A percentile compares a stretch with the other conserved stretches of the same genome.
phyloP scores from a whole-genome alignment of 2,888 invertebrate genomes.

The Yponomeuta evonymella region DNA sequence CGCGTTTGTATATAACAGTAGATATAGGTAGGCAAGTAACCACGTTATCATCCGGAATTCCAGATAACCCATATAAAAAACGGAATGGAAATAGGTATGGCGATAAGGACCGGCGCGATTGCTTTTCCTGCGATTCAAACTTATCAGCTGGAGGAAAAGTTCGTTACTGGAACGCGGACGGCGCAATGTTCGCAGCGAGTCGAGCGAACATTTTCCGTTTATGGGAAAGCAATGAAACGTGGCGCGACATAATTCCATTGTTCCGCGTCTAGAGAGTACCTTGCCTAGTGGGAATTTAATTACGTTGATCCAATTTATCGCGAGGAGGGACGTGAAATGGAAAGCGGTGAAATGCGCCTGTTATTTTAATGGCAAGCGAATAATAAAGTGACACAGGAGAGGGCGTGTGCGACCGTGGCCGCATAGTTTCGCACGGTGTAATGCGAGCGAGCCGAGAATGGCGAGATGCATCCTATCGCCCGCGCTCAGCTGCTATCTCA shows the following conservation, averaged over 20 bases:
- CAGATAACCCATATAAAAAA: slow-evolving; percentile 68
- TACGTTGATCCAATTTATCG: slow-evolving; percentile 6
- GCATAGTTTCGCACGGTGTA: slow-evolving; percentile 62
- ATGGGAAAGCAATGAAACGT: slow-evolving; percentile 12
- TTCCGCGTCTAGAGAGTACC: slow-evolving; percentile 8
- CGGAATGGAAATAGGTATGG: slow-evolving; percentile 45
- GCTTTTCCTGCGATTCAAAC: slow-evolving; percentile 47
- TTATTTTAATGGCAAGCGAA: background rate
- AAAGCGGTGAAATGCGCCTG: slow-evolving; percentile 5
- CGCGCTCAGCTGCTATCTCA: slow-evolving; percentile 11
- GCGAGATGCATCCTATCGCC: slow-evolving; percentile 16
- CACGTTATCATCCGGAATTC: slow-evolving; percentile 62
- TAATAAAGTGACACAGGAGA: slow-evolving; percentile 3
- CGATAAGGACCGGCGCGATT: slow-evolving; percentile 56
- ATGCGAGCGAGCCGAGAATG: slow-evolving; percentile 32
- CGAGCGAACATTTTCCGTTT: slow-evolving; percentile 1
- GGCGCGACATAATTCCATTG: slow-evolving; percentile 13
- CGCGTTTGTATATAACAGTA: too few relatives aligned
- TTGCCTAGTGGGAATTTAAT: slow-evolving; percentile 7
- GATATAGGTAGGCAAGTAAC: background rate
- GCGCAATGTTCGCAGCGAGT: background rate
- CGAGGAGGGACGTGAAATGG: background rate
- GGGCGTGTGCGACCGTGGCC: slow-evolving; percentile 23
- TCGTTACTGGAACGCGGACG: slow-evolving; percentile 1
- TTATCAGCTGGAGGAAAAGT: slow-evolving; percentile 17